Percentiles rank a stretch among this genome's conserved stretches.
Conservation (phyloP, 1,140 invertebrate species). For the Olivierus martensii region DNA sequence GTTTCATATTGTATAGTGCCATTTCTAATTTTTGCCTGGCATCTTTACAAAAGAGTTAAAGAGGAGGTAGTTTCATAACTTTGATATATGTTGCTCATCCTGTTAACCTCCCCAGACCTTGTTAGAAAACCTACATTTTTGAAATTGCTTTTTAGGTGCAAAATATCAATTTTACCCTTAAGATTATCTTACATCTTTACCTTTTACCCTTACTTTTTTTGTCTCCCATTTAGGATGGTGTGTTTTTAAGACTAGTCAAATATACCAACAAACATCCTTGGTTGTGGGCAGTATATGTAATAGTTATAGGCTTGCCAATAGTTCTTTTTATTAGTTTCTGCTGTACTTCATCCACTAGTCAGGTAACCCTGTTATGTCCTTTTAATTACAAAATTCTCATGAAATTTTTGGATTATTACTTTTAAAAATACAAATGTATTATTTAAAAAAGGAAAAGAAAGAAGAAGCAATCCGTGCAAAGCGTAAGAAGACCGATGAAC, state of each 20-base stretch:
- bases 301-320: slow-evolving; percentile 61
- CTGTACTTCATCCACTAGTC: slow-evolving; percentile 43
- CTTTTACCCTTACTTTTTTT: not conserved
- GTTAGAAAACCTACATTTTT: no score
- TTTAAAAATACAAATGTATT: slow-evolving; percentile 37
- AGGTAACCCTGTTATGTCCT: slow-evolving; percentile 7
- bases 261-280: slow-evolving; percentile 79
- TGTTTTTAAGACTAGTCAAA: slow-evolving; percentile 60
- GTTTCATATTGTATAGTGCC: slow-evolving; percentile 58
- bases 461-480: not conserved
- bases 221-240: slow-evolving; percentile 49
- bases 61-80: slow-evolving; percentile 39
- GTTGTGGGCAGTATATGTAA: slow-evolving; percentile 74
- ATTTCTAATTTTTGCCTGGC: slow-evolving; percentile 50
- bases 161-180: no score
- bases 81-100: no score
- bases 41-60: slow-evolving; percentile 44
- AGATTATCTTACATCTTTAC: no score
- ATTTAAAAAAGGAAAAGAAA: not conserved
- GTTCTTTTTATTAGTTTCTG: slow-evolving; percentile 63
- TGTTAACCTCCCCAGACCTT: no score
- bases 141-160: no score
- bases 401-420: slow-evolving; percentile 1
- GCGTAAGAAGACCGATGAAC: slow-evolving; percentile 2
- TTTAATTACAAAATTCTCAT: not conserved